These are phyloP conservation scores for Phymorhynchus buccinoides DNA, from an alignment of 1,140 invertebrate species.

Conservation along the genomic window DNA sequence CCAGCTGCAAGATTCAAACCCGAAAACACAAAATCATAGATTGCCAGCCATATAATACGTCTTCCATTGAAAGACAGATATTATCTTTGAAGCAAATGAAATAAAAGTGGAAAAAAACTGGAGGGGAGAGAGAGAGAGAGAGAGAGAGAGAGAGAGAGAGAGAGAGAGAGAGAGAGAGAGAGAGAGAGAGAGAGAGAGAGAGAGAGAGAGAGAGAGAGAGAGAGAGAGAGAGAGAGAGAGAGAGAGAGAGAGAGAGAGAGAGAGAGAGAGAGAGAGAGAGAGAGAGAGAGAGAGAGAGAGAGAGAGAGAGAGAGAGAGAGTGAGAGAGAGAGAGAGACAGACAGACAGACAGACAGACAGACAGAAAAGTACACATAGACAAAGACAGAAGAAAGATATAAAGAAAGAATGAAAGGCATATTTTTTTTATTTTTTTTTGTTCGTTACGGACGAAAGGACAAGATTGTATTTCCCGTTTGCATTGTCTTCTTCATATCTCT, in stretches of 20 bases:
- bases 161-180: not conserved
- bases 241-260: no score
- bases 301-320: not conserved
- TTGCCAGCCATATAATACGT: no score
- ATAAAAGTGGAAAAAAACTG: no score
- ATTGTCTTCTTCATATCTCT: no score
- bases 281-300: not conserved
- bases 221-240: no score
- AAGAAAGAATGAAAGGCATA: not conserved
- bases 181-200: not conserved
- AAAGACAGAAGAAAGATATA: not conserved
- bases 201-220: not conserved
- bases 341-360: not conserved
- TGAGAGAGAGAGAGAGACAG: not conserved
- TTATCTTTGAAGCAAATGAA: no score
- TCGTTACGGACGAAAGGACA: no score
- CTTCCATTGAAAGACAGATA: no score
- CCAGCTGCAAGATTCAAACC: no score
- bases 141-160: slow-evolving; percentile 11
- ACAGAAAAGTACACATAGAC: not conserved
- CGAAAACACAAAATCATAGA: no score
- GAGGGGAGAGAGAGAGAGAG: not conserved
- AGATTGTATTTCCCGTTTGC: no score
- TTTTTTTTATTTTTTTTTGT: no score
- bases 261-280: not conserved